Evolutionary conservation across 2,113 vertebrate genomes (phyloP).

Genomic region (Pseudorasbora parva): DNA sequence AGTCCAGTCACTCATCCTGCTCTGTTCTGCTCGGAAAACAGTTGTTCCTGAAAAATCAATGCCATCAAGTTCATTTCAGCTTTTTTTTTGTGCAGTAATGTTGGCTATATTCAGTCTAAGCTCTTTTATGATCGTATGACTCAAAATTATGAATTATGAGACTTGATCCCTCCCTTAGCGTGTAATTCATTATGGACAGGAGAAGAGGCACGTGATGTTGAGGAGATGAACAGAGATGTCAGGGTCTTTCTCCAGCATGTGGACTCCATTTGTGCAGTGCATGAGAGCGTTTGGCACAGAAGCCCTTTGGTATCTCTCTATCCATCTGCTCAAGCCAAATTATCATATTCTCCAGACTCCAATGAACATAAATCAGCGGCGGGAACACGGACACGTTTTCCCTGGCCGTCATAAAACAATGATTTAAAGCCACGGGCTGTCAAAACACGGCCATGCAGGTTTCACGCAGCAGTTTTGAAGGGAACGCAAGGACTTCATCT

Average conservation of each 20-base stretch:
- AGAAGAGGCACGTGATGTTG: background rate
- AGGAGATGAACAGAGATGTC: constrained; percentile 68
- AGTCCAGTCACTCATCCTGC: background rate
- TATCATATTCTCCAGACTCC: constrained; percentile 85
- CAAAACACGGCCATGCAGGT: constrained; percentile 79
- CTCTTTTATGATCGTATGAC: background rate
- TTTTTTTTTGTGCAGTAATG: background rate
- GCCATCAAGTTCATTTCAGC: background rate
- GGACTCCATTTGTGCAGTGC: constrained; percentile 82
- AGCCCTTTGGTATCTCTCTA: constrained; percentile 79
- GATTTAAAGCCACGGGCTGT: constrained; percentile 86
- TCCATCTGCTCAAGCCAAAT: constrained; percentile 88
- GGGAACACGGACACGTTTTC: constrained; percentile 78
- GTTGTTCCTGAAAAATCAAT: constrained; percentile 13
- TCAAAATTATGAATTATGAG: constrained; percentile 23
- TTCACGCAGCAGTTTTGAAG: constrained; percentile 74
- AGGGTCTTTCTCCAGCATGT: constrained; percentile 75
- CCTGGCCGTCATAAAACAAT: constrained; percentile 87
- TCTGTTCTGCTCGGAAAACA: background rate
- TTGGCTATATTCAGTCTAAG: background rate
- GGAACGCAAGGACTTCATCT: constrained; percentile 84
- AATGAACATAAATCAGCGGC: constrained; percentile 86
- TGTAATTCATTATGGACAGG: background rate
- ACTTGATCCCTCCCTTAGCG: background rate
- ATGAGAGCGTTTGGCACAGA: constrained; percentile 75